Percentiles rank a stretch among this genome's conserved stretches.
Conservation (phyloP, 2,113 vertebrate species). For the Empidonax traillii region DNA sequence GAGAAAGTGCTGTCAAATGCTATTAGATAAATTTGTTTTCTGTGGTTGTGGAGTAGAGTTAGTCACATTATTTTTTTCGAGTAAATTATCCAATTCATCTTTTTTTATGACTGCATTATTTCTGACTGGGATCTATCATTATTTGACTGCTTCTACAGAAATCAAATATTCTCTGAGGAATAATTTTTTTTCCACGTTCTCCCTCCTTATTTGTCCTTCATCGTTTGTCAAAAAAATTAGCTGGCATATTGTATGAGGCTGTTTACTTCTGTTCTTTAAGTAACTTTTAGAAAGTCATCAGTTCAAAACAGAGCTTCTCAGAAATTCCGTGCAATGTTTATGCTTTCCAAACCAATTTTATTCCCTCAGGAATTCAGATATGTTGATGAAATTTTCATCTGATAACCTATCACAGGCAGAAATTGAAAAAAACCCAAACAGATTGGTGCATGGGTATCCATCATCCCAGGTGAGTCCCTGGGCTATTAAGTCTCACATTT, state of each 20-base stretch:
- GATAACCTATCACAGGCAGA: not conserved
- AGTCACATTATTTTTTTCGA: conserved; percentile 12
- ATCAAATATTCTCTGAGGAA: not conserved
- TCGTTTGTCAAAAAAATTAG: not conserved
- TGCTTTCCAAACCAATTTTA: not conserved
- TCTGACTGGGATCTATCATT: not conserved
- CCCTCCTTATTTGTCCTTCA: not conserved
- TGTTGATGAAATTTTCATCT: not conserved
- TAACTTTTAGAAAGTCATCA: not conserved
- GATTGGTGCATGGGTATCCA: rapidly evolving
- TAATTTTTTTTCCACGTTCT: not conserved
- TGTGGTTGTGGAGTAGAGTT: not conserved
- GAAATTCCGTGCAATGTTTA: not conserved
- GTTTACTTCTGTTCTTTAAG: conserved; percentile 1
- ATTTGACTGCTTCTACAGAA: not conserved
- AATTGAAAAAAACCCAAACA: not conserved
- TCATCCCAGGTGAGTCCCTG: not conserved
- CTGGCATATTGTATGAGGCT: not conserved
- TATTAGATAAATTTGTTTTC: conserved; percentile 61
- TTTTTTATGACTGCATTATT: conserved; percentile 1
- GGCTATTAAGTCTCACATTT: not conserved
- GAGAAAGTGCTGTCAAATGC: conserved; percentile 24
- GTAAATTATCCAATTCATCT: not conserved
- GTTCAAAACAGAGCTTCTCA: not conserved
- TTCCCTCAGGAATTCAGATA: not conserved